These are phyloP conservation scores for Eugnorisma glareosa DNA, from an alignment of 2,888 invertebrate genomes.

Conservation along the genomic window DNA sequence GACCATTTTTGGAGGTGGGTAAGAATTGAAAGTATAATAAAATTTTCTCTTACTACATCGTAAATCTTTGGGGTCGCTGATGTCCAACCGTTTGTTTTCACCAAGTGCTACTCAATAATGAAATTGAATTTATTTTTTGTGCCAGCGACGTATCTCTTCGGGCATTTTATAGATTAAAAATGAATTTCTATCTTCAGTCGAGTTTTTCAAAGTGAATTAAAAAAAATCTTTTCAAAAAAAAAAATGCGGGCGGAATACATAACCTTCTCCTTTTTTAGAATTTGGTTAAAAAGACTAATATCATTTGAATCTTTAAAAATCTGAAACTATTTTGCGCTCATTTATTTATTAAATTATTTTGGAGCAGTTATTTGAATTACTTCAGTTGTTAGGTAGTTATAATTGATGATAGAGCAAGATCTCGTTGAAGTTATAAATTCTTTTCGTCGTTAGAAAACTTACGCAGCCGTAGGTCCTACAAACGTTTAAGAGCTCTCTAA, in stretches of 20 bases:
- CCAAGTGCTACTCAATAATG: conserved; percentile 57
- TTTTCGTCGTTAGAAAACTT: conserved; percentile 71
- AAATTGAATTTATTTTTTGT: conserved; percentile 64
- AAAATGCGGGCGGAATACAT: too few relatives aligned
- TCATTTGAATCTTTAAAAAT: conserved; percentile 23
- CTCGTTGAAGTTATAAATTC: conserved; percentile 73
- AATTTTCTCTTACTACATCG: conserved; percentile 79
- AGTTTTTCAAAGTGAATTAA: neutral
- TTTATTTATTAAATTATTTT: conserved; percentile 37
- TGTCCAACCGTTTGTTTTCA: conserved; percentile 79
- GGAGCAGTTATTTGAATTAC: conserved; percentile 39
- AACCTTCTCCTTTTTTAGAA: too few relatives aligned
- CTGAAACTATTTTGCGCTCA: neutral
- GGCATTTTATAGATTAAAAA: conserved; percentile 28
- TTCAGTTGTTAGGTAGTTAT: conserved; percentile 47
- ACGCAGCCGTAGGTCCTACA: conserved; percentile 66
- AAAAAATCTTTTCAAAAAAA: too few relatives aligned
- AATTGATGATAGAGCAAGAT: conserved; percentile 71
- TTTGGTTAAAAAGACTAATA: conserved; percentile 22
- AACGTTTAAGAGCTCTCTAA: conserved; percentile 72
- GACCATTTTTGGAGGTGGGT: conserved; percentile 72
- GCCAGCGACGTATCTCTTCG: conserved; percentile 1
- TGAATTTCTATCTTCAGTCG: neutral
- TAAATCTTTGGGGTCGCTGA: conserved; percentile 80
- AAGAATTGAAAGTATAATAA: conserved; percentile 83